Base-by-base conservation (phyloP, 2,113 vertebrate genomes). In the Indicator maculatus region DNA sequence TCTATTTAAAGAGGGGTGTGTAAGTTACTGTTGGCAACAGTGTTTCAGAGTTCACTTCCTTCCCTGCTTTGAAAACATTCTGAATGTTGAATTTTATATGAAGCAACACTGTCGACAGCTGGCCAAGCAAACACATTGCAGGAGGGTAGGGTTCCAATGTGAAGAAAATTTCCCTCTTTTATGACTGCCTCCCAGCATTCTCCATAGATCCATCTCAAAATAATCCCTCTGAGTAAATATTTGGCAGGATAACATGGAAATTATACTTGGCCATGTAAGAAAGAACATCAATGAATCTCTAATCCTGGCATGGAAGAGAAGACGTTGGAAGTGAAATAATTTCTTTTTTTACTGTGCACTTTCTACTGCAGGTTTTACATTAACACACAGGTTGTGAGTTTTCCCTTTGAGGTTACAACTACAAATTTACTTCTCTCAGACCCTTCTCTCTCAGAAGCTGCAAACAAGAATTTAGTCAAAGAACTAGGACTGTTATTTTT, bases 41-140 rank as follows among this genome's bases (percentile, higher is more conserved):
- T 5, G 4, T 55, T 77, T 15, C 39, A 28, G 58, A 55, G 28
- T 65, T 74, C 20, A 10, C 36, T 52, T 74, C 66, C 58, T 92
- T 53, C 12, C 4, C 63, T 63, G 55, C 60, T 31, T 72, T 31
- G 70, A 33, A 83, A 95, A 82, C 64, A 31, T 5, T 41, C 66
- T 27, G 56, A 71, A 75, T 5, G 8, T 4, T 7, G 53, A 66
- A 73, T 85, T 85, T 86, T 86, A 12, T 8, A 38, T 44, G 90
- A 95, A 81, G 91, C 93, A 96, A 96, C 94, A 82, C 95, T 97
- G 96, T 90, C 93, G 24, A 93, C 93, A 95, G 86, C 94, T 96
- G 95, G 95, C 66, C 88, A 84, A 59, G 83, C 65, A 82, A 91
- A 91, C 53, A 71, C 89, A 96, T 64, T 97, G 93, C 96, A 96